These are phyloP conservation scores for Pomacea canaliculata DNA, from an alignment of 2,888 invertebrate species.

Conservation along the genomic window DNA sequence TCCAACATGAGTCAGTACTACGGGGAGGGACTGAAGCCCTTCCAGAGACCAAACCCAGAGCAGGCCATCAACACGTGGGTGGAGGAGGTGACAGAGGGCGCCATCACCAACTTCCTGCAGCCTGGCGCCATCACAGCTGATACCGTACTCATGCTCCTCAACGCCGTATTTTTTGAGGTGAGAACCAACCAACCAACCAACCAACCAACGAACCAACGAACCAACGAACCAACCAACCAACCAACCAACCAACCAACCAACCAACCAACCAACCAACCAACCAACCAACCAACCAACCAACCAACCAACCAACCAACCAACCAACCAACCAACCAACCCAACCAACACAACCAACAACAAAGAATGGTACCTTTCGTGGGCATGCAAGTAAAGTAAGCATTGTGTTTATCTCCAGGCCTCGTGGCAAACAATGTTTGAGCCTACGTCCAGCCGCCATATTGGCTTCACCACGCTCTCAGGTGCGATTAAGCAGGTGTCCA, in stretches of 20 bases:
- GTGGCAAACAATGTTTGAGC: conserved; percentile 11
- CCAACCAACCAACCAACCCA: too few relatives aligned
- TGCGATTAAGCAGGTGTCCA: conserved; percentile 5
- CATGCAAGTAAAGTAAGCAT: too few relatives aligned
- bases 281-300: too few relatives aligned
- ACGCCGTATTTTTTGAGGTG: conserved; percentile 23
- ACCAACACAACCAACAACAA: too few relatives aligned
- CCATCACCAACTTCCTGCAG: conserved; percentile 13
- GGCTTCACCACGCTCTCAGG: conserved; percentile 13
- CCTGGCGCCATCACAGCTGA: conserved; percentile 8
- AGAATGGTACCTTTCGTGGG: too few relatives aligned
- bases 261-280: too few relatives aligned
- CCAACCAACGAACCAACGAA: too few relatives aligned
- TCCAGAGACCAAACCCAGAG: conserved; percentile 14
- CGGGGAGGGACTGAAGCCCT: neutral
- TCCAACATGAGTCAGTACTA: neutral
- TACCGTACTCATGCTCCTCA: conserved; percentile 13
- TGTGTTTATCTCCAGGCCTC: neutral
- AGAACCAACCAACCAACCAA: too few relatives aligned
- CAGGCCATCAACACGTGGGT: conserved; percentile 20
- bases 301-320: too few relatives aligned
- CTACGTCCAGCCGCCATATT: neutral
- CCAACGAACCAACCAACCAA: too few relatives aligned
- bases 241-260: too few relatives aligned
- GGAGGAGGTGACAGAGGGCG: conserved; percentile 11